Conservation (phyloP, 2,888 invertebrate species). For the Lordiphosa fenestrarum region DNA sequence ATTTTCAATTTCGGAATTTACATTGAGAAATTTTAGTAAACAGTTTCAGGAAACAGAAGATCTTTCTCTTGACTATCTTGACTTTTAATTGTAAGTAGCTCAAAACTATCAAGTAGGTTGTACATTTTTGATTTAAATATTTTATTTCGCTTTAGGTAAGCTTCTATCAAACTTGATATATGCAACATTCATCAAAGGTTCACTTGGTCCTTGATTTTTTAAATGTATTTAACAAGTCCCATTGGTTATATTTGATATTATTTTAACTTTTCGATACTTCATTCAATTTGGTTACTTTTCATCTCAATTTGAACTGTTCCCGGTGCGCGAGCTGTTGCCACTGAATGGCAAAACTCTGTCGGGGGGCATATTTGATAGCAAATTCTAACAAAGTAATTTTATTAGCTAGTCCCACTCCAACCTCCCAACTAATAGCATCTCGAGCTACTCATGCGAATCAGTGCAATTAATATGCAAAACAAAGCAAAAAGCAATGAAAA, state of each 20-base stretch:
- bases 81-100: no score
- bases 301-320: slow-evolving; percentile 24
- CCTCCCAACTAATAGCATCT: slow-evolving; percentile 21
- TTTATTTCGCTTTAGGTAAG: no score
- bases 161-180: no score
- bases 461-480: slow-evolving; percentile 24
- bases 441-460: slow-evolving; percentile 21
- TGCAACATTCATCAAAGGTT: no score
- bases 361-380: slow-evolving; percentile 26
- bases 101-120: no score
- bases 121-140: no score
- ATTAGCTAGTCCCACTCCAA: slow-evolving; percentile 13
- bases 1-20: no score
- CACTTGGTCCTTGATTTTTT: no score
- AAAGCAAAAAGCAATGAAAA: background rate
- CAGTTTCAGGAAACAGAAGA: no score
- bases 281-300: background rate
- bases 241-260: background rate
- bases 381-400: slow-evolving; percentile 15
- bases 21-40: no score
- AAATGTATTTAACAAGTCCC: no score
- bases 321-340: slow-evolving; percentile 30
- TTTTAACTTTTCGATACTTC: background rate
- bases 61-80: no score
- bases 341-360: slow-evolving; percentile 34